Conservation (phyloP, 92 coral and sea anemone genomes). For the Epizoanthus illoricatus region DNA sequence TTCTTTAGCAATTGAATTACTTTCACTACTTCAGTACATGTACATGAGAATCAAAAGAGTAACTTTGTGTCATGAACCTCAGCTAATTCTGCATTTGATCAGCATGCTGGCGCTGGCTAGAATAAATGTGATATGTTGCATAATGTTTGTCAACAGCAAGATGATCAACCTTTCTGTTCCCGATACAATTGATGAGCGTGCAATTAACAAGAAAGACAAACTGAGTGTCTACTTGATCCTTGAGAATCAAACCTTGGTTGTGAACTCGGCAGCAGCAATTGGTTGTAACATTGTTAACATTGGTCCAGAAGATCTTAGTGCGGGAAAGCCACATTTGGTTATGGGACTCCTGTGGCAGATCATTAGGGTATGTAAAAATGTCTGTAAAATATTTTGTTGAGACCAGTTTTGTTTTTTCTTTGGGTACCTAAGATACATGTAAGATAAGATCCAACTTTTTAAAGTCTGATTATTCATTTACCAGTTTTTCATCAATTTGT, state of each 20-base stretch:
- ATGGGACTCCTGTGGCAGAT: slow-evolving; percentile 96
- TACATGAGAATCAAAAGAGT: too few relatives aligned
- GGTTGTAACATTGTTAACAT: slow-evolving; percentile 94
- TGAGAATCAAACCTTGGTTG: slow-evolving; percentile 89
- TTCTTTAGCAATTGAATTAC: too few relatives aligned
- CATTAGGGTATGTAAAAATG: slow-evolving; percentile 93
- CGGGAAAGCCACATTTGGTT: slow-evolving; percentile 87
- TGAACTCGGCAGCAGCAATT: slow-evolving; percentile 92
- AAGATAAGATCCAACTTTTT: too few relatives aligned
- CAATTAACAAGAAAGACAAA: slow-evolving; percentile 73
- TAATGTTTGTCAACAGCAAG: slow-evolving; percentile 51
- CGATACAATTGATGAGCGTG: slow-evolving; percentile 90
- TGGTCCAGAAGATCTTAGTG: slow-evolving; percentile 89
- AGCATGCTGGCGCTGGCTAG: too few relatives aligned
- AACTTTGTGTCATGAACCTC: too few relatives aligned
- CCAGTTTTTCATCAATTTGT: neutral
- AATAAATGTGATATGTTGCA: too few relatives aligned
- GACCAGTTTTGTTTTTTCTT: too few relatives aligned
- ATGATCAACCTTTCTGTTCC: slow-evolving; percentile 84
- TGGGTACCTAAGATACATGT: too few relatives aligned
- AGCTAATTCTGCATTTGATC: too few relatives aligned
- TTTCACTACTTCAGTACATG: too few relatives aligned
- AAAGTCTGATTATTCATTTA: neutral
- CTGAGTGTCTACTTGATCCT: slow-evolving; percentile 80
- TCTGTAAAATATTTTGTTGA: neutral